Base-by-base conservation (phyloP, 2,113 vertebrate genomes). In the Emydura subglobosa region DNA sequence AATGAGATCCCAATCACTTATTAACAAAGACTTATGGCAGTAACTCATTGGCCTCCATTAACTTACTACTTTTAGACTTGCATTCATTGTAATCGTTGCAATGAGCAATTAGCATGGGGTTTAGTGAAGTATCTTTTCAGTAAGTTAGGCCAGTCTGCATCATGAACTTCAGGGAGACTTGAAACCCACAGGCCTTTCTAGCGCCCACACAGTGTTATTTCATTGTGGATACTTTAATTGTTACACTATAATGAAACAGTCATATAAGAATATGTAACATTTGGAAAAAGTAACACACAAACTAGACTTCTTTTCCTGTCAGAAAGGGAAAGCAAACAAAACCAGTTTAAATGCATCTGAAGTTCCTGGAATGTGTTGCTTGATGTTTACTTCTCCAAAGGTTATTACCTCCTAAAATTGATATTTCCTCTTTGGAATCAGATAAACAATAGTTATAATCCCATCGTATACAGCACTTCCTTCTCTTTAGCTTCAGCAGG, bases 171-270 rank as follows among this genome's bases (percentile, higher is more conserved):
- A 14, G 50, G 12, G 50, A 51, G 50, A 51, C 50, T 51, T 51
- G 7, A 17, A 7, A 21, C 19, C 21, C 53, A 54, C 19, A 54
- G 25, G 81, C 2, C 19, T 4, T 6, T 16, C 44, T 42, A 7
- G 39, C 17, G 42, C 51, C 16, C 25, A 1, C 2, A 0, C 5
- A 19, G 68, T 0, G 0, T 13, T 51, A 2, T 14, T 29, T 5
- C 7, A 50, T 17, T 3, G 0, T 1, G 2, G 1, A 25, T 17
- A 0, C 54, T 53, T 10, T 16, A 13, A 5, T 29, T 31, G 13
- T 13, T 54, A 21, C 0, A 9, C 80, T 14, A 0, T 7, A 1
- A 0, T 2, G 4, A 5, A 7, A 17, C 31, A 4, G 51, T n/a
- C 34, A 17, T 34, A 17, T 14, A 68, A 34, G 25, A 16, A 82